Evolutionary conservation across 2,888 invertebrate species (phyloP).

Genomic region (Ochlodes sylvanus): DNA sequence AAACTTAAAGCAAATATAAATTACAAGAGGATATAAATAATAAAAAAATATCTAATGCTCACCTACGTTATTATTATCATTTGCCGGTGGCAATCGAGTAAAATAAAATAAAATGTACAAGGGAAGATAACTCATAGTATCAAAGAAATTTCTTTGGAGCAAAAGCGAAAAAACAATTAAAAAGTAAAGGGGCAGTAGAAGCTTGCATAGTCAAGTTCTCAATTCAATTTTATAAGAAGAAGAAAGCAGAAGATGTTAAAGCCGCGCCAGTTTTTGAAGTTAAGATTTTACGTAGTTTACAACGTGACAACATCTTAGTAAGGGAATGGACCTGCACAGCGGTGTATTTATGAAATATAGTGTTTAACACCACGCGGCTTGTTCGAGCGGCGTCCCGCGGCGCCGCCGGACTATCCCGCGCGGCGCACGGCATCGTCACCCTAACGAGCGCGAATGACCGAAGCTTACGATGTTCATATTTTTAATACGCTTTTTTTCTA

Average conservation of each 20-base stretch:
- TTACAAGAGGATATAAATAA: too few relatives aligned
- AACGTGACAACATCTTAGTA: constrained; percentile 54
- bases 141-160: not conserved
- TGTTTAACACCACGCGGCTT: constrained; percentile 79
- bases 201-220: too few relatives aligned
- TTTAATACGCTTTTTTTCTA: constrained; percentile 25
- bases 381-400: constrained; percentile 59
- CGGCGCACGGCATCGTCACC: constrained; percentile 47
- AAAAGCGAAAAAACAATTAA: not conserved
- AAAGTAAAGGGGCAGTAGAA: not conserved
- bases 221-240: not conserved
- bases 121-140: not conserved
- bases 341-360: constrained; percentile 76
- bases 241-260: not conserved
- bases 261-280: constrained; percentile 52
- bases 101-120: not conserved
- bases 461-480: constrained; percentile 20
- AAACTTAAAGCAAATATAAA: too few relatives aligned
- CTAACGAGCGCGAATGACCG: constrained; percentile 33
- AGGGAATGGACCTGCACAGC: constrained; percentile 70
- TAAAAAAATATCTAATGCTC: too few relatives aligned
- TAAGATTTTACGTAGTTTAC: constrained; percentile 66
- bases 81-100: constrained; percentile 42
- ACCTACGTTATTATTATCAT: too few relatives aligned
- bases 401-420: constrained; percentile 45